Evolutionary conservation across 2,113 vertebrate species (phyloP).

Genomic region (Climacteris rufus): DNA sequence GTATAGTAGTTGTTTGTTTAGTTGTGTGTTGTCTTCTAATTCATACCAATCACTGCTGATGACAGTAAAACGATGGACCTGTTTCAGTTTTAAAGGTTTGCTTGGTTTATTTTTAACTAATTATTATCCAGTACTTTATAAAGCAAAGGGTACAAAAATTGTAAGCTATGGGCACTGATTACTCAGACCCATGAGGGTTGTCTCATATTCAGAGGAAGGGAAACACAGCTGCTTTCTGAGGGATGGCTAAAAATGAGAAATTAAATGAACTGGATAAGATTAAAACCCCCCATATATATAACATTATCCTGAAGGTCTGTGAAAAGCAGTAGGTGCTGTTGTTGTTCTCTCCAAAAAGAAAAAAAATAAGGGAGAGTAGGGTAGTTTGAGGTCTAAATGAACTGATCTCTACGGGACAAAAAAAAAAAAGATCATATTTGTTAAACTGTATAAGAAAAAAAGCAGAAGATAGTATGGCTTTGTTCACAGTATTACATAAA

Average conservation of each 20-base stretch:
- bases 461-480: conserved; percentile 76
- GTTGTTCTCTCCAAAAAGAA: neutral
- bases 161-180: neutral
- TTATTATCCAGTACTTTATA: neutral
- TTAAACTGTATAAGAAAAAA: conserved; percentile 73
- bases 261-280: conserved; percentile 38
- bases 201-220: neutral
- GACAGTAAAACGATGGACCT: neutral
- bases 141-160: neutral
- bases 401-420: conserved; percentile 61
- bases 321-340: conserved; percentile 36
- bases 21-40: neutral
- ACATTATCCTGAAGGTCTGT: conserved; percentile 13
- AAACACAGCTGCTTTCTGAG: neutral
- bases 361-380: neutral
- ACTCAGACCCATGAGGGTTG: neutral
- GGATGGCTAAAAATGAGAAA: neutral
- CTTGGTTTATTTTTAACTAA: neutral
- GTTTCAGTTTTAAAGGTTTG: neutral
- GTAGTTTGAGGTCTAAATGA: conserved; percentile 75
- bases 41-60: neutral
- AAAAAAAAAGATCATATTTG: conserved; percentile 70
- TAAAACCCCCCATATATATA: neutral
- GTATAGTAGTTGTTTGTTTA: neutral
- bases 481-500: conserved; percentile 77